phyloP scores from a whole-genome alignment of 2,888 invertebrate species.

The Boloria euphrosyne region DNA sequence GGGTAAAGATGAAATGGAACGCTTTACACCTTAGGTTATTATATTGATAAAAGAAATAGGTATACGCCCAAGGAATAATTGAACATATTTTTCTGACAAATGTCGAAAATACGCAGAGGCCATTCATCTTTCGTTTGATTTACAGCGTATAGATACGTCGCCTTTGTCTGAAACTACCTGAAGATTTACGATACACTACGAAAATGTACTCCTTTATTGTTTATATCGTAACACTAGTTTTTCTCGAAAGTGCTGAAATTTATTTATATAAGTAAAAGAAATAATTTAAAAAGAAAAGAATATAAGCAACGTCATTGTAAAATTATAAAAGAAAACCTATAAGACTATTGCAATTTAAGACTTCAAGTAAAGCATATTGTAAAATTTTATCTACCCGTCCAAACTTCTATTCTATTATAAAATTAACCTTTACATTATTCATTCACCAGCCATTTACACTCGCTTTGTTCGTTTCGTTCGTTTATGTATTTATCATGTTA shows the following conservation, averaged over 20 bases:
- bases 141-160: conserved; percentile 26
- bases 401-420: too few relatives aligned
- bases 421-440: too few relatives aligned
- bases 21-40: background rate
- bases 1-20: background rate
- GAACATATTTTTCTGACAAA: conserved; percentile 33
- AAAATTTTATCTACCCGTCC: too few relatives aligned
- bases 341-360: too few relatives aligned
- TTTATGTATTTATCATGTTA: too few relatives aligned
- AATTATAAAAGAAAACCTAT: too few relatives aligned
- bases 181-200: conserved; percentile 29
- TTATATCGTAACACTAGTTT: conserved; percentile 9
- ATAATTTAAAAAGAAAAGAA: background rate
- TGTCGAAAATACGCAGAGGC: conserved; percentile 24
- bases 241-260: background rate
- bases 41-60: background rate
- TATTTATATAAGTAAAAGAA: background rate
- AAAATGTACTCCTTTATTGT: conserved; percentile 21
- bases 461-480: too few relatives aligned
- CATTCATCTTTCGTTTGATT: conserved; percentile 32
- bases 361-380: too few relatives aligned
- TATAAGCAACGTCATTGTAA: background rate
- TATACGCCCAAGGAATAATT: conserved; percentile 18
- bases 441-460: too few relatives aligned
- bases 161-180: conserved; percentile 28